Conservation (phyloP, 2,888 invertebrate genomes). For the Subacronicta megacephala region DNA sequence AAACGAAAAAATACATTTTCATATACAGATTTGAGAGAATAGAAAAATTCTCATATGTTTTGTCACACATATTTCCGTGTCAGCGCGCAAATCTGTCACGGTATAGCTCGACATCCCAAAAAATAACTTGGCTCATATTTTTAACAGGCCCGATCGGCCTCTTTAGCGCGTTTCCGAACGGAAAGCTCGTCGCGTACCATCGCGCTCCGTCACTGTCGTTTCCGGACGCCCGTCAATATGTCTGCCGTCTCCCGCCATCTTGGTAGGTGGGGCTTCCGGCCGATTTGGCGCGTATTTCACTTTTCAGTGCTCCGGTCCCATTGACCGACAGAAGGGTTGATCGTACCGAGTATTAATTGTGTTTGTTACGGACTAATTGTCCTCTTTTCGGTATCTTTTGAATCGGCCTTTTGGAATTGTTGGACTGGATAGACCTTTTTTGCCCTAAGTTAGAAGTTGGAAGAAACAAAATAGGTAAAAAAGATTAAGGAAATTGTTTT, state of each 20-base stretch:
- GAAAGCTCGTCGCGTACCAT: conserved; percentile 62
- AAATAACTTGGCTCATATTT: conserved; percentile 55
- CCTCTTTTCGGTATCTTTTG: conserved; percentile 53
- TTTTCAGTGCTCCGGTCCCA: conserved; percentile 62
- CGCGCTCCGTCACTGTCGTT: conserved; percentile 71
- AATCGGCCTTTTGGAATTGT: conserved; percentile 47
- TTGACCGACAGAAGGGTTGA: conserved; percentile 55
- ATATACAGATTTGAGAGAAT: background rate
- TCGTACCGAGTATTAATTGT: conserved; percentile 56
- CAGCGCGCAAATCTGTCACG: conserved; percentile 37
- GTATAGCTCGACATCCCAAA: conserved; percentile 48
- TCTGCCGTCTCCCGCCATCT: conserved; percentile 60
- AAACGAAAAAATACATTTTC: background rate
- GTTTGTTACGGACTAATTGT: conserved; percentile 58
- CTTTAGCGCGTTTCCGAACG: conserved; percentile 56
- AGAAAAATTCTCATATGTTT: conserved; percentile 1
- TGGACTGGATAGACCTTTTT: conserved; percentile 43
- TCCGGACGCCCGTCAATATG: conserved; percentile 68
- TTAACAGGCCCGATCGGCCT: conserved; percentile 48
- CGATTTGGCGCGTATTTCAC: conserved; percentile 62
- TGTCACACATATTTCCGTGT: conserved; percentile 19
- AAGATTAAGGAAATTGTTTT: no score
- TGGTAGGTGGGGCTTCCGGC: conserved; percentile 59
- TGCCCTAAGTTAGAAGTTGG: conserved; percentile 12
- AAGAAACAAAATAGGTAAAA: no score